Evolutionary conservation across 2,888 invertebrate genomes (phyloP), one percentile per base, ranked within the genome.

Genomic region (Acronicta leporina): DNA sequence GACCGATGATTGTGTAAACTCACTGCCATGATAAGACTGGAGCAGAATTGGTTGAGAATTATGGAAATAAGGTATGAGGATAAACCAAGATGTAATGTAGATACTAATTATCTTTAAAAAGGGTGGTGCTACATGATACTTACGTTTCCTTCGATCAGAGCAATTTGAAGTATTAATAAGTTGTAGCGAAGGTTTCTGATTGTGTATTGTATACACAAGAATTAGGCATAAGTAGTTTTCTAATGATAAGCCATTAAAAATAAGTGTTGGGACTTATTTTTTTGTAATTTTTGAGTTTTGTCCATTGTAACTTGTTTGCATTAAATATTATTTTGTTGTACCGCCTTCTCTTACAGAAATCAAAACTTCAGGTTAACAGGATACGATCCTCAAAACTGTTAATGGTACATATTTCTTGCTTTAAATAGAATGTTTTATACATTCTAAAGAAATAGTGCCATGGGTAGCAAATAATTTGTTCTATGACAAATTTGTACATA

Each of bases 371-470:
- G 30, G 42, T 42, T 52, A 27, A 41, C 27, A 27, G 46, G 38
- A 68, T 58, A 33, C 55, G 33, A 63, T 59, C 47, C 55, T 62
- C 54, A 20, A 44, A 27, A 67, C 8, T 44, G 51, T 54, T 71
- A 61, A 67, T 85, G 91, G 89, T 90, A 90, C 90, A 87, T 90
- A 89, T 89, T 89, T 90, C 87, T 87, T 83, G 82, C 83, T 85
- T 84, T 84, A 83, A 84, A 80, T 61, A 59, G 79, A 83, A 86
- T 86, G 82, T 74, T 70, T 58, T 71, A n/a, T 82, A 75, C 88
- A 86, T 91, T 90, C 85, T 87, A 84, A 88, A 88, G 89, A 87
- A 90, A 91, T 90, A 84, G 92, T 93, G 93, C 92, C 93, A 94
- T 93, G 83, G 70, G 68, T 86, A 87, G 78, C 68, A 63, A 67